These are phyloP conservation scores for Meda fulgida DNA, from an alignment of 2,797 vertebrate genomes.

Conservation along the genomic window DNA sequence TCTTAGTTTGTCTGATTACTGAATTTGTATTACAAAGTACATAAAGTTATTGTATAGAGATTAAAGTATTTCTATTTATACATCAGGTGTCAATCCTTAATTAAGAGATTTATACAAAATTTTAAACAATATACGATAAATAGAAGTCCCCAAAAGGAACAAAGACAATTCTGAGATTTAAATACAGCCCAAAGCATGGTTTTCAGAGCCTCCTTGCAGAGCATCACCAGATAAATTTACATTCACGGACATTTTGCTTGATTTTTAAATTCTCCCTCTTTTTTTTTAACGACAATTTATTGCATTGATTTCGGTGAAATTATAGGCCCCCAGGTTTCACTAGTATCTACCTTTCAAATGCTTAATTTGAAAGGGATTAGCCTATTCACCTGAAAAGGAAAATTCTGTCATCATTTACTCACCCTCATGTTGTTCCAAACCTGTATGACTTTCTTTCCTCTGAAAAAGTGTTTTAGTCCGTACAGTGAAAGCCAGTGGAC, in stretches of 20 bases:
- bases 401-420: background rate
- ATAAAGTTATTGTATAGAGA: constrained; percentile 60
- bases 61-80: background rate
- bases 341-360: background rate
- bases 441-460: background rate
- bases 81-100: background rate
- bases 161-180: background rate
- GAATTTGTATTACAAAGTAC: background rate
- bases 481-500: no score
- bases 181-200: background rate
- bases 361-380: background rate
- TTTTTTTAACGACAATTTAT: no score
- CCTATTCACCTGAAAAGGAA: background rate
- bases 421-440: background rate
- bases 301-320: background rate
- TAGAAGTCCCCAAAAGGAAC: background rate
- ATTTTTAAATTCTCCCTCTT: no score
- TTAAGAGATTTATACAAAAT: background rate
- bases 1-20: background rate
- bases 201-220: background rate
- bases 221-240: background rate
- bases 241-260: background rate
- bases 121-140: background rate
- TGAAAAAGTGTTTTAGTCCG: no score
- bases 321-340: no score